Percentiles rank a stretch among this genome's conserved stretches.
Evolutionary conservation across 1,140 invertebrate species (phyloP).

Genomic region (Drosophila auraria): DNA sequence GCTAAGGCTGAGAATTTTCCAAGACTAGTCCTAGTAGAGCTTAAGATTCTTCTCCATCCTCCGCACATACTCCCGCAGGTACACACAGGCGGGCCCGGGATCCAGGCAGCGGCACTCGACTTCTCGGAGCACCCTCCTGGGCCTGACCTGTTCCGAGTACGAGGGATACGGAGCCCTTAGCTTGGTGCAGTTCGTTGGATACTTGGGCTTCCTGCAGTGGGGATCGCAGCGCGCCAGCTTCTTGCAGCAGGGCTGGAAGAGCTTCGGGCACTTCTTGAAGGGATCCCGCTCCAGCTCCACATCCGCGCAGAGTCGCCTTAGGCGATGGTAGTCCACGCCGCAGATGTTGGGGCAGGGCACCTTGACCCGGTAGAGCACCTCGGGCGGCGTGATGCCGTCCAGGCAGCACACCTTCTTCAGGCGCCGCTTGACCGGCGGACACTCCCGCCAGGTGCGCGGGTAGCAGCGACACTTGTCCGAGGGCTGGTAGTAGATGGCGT

Average conservation of each 20-base stretch:
- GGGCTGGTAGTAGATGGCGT: slow-evolving; percentile 54
- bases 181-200: background rate
- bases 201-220: background rate
- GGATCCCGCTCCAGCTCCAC: background rate
- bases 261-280: background rate
- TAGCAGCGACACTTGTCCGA: slow-evolving; percentile 26
- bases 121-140: background rate
- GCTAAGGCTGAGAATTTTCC: too few relatives aligned
- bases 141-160: slow-evolving; percentile 21
- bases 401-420: slow-evolving; percentile 56
- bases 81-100: background rate
- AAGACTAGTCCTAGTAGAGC: background rate
- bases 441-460: slow-evolving; percentile 64
- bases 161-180: slow-evolving; percentile 31
- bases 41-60: background rate
- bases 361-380: slow-evolving; percentile 32
- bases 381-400: slow-evolving; percentile 48
- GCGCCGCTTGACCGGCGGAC: slow-evolving; percentile 23
- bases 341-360: slow-evolving; percentile 10
- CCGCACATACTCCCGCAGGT: background rate
- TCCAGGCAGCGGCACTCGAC: slow-evolving; percentile 24
- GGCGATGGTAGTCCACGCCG: slow-evolving; percentile 8
- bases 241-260: slow-evolving; percentile 51
- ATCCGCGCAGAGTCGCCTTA: slow-evolving; percentile 15
- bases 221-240: slow-evolving; percentile 9